phyloP scores from a whole-genome alignment of 1,140 invertebrate genomes.

The Meloidogyne hapla region DNA sequence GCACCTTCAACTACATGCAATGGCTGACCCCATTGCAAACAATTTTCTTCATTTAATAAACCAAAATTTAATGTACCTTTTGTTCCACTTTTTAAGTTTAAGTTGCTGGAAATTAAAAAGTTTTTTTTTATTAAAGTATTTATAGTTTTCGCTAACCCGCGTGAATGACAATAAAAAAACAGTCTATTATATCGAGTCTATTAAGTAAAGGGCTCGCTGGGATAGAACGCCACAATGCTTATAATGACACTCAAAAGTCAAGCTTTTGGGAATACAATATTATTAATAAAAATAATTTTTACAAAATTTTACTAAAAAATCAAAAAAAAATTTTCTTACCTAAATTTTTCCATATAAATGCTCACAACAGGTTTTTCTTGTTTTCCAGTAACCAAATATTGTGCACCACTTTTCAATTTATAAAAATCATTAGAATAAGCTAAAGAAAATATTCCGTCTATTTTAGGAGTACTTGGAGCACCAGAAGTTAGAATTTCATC shows the following conservation, averaged over 20 bases:
- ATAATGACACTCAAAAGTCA: too few species aligned
- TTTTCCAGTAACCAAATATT: neutral
- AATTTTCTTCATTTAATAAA: neutral
- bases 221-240: too few species aligned
- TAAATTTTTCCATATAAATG: conserved; percentile 4
- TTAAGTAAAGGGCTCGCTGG: too few species aligned
- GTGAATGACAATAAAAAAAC: too few species aligned
- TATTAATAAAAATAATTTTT: too few species aligned
- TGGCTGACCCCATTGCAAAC: neutral
- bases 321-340: neutral
- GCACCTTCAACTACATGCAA: neutral
- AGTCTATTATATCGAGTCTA: too few species aligned
- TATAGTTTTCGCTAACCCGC: too few species aligned
- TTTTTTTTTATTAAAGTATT: neutral
- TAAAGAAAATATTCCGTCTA: neutral
- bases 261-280: too few species aligned
- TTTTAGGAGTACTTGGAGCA: neutral
- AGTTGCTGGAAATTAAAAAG: neutral
- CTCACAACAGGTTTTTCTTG: neutral
- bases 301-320: too few species aligned
- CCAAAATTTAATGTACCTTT: neutral
- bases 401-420: neutral
- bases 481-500: neutral
- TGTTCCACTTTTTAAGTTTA: neutral
- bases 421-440: neutral